Conservation (phyloP, 1,140 invertebrate species). For the Drosophila murphyi region DNA sequence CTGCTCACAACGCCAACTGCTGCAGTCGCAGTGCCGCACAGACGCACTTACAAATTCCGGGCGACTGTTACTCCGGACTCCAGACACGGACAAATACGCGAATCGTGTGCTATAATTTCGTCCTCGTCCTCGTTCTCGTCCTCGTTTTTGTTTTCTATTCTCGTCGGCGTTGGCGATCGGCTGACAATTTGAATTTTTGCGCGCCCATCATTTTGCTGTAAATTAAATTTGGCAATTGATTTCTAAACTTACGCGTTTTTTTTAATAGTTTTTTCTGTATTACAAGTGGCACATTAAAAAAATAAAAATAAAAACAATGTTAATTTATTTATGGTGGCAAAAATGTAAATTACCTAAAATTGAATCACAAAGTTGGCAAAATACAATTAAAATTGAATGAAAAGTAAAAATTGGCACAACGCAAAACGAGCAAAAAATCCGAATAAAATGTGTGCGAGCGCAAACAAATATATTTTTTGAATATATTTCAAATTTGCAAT, state of each 20-base stretch:
- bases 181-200: slow-evolving; percentile 38
- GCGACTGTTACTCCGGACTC: slow-evolving; percentile 8
- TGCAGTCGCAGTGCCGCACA: slow-evolving; percentile 61
- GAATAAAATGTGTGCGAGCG: too few species aligned
- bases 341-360: too few species aligned
- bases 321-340: too few species aligned
- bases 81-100: slow-evolving; percentile 3
- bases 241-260: neutral
- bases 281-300: too few species aligned
- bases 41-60: slow-evolving; percentile 44
- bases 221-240: slow-evolving; percentile 18
- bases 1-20: slow-evolving; percentile 72
- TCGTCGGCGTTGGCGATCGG: neutral
- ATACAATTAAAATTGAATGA: too few species aligned
- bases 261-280: too few species aligned
- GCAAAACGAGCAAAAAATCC: too few species aligned
- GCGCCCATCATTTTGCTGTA: slow-evolving; percentile 12
- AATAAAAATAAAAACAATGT: too few species aligned
- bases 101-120: slow-evolving; percentile 13
- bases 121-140: slow-evolving; percentile 36
- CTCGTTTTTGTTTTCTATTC: neutral
- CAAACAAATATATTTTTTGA: too few species aligned
- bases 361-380: too few species aligned
- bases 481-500: too few species aligned
- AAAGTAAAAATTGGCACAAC: too few species aligned